phyloP scores from a whole-genome alignment of 2,797 vertebrate genomes.

The Ctenopoma multispine region DNA sequence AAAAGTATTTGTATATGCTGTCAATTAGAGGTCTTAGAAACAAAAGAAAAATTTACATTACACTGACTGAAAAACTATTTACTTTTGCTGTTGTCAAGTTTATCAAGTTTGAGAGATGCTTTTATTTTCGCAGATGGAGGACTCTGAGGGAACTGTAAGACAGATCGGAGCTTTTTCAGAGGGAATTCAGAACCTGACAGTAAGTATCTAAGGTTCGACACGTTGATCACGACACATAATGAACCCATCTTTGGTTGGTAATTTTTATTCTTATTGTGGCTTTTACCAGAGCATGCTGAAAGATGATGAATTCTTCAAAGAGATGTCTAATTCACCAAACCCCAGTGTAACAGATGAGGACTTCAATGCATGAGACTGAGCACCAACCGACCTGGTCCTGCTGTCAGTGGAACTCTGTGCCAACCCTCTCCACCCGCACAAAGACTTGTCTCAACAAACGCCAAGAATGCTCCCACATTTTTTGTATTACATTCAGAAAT shows the following conservation, averaged over 20 bases:
- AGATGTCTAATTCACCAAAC: slow-evolving; percentile 89
- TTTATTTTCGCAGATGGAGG: slow-evolving; percentile 91
- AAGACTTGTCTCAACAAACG: slow-evolving; percentile 39
- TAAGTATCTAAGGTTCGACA: slow-evolving; percentile 66
- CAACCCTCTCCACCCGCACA: slow-evolving; percentile 54
- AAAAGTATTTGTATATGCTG: too few relatives aligned
- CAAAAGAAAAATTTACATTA: too few relatives aligned
- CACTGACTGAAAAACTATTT: too few relatives aligned
- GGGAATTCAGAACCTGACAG: slow-evolving; percentile 98
- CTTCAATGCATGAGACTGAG: slow-evolving; percentile 88
- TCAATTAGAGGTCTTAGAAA: too few relatives aligned
- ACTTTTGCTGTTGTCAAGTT: too few relatives aligned
- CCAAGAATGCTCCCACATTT: slow-evolving; percentile 34
- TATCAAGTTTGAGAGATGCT: neutral
- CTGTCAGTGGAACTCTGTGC: slow-evolving; percentile 76
- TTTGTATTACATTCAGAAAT: slow-evolving; percentile 54
- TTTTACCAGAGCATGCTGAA: slow-evolving; percentile 94
- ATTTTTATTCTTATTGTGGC: neutral
- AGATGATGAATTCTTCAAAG: slow-evolving; percentile 96
- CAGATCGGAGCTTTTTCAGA: slow-evolving; percentile 98
- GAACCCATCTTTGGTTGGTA: neutral
- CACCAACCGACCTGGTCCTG: slow-evolving; percentile 58
- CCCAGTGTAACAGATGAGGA: slow-evolving; percentile 93
- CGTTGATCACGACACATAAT: neutral
- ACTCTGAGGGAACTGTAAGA: slow-evolving; percentile 97